Evolutionary conservation across 2,888 invertebrate species (phyloP), one percentile per base, ranked within the genome.

Genomic region (Drosophila neutralis): DNA sequence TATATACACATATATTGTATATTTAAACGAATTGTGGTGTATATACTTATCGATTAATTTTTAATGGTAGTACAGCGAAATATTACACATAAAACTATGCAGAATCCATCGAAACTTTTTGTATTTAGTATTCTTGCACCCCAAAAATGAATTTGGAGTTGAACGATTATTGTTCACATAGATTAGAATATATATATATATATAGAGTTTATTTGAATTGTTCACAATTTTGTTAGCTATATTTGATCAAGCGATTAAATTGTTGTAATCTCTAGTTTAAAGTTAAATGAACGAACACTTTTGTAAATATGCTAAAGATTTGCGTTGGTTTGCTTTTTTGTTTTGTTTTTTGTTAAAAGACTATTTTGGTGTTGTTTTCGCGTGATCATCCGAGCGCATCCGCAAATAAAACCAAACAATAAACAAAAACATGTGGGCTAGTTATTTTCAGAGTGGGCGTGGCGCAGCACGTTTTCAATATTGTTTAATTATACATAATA

Each of bases 11-110:
- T 63, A 53, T 69, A 33, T 49, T 76, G 69, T 84, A 82, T 87
- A 76, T 83, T 87, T 87, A 80, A 85, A 81, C 81, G 81, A 81
- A 87, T 53, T 71, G 42, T 73, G 70, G 59, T 81, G 62, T 81
- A 77, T 83, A 76, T 82, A 62, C 71, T 82, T 77, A 68, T 81
- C 36, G 76, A 72, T 69, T 80, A 75, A 52, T 58, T 74, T 65
- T 78, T 76, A 64, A 81, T 73, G 79, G 70, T 82, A 78, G 72
- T 86, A 86, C 69, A 80, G 81, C 76, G 72, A 82, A 85, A 74
- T 83, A 74, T 85, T 83, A 82, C 83, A 83, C 72, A 79, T 81
- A 73, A 78, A 80, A 78, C 63, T 75, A 68, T 65, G 70, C 78
- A 76, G 76, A 79, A 58, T 78, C 35, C 42, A 54, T 72, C 54